Conservation (phyloP, 30 jellyfish, hydroid and myxozoan species). For the Hydractinia echinata region DNA sequence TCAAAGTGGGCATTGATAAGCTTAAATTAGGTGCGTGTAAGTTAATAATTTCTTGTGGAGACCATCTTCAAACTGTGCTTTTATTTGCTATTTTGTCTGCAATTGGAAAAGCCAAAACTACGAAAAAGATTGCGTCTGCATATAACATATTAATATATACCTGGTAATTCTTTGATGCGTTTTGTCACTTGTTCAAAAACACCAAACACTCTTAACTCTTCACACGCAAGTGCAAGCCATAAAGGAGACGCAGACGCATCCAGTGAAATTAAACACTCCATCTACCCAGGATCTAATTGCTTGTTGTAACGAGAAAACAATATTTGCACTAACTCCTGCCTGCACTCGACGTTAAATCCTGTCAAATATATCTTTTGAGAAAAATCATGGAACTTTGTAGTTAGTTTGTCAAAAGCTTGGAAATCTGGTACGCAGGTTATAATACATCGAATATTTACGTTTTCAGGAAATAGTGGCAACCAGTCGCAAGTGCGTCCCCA, state of each 20-base stretch:
- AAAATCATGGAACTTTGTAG: not conserved
- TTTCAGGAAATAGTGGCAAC: conserved; percentile 54
- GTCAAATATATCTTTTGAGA: conserved; percentile 4
- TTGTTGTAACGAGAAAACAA: conserved; percentile 56
- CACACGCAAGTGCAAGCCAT: conserved; percentile 84
- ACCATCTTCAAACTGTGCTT: no score
- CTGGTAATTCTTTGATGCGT: conserved; percentile 50
- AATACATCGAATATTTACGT: conserved; percentile 40
- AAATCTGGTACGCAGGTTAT: conserved; percentile 57
- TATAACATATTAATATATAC: not conserved
- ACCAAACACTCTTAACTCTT: conserved; percentile 84
- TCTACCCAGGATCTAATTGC: conserved; percentile 60
- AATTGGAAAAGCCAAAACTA: no score
- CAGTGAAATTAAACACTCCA: conserved; percentile 35
- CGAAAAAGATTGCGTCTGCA: no score
- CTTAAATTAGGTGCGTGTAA: no score
- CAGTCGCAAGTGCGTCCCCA: conserved; percentile 38
- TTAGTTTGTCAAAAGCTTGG: conserved; percentile 8
- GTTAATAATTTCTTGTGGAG: no score
- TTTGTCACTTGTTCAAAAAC: conserved; percentile 60
- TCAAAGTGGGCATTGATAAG: no score
- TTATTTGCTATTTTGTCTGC: no score
- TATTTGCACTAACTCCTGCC: conserved; percentile 20
- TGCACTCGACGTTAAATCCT: conserved; percentile 47
- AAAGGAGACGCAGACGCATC: conserved; percentile 66